Conservation (phyloP, 2,797 vertebrate species). For the Taeniopygia guttata region DNA sequence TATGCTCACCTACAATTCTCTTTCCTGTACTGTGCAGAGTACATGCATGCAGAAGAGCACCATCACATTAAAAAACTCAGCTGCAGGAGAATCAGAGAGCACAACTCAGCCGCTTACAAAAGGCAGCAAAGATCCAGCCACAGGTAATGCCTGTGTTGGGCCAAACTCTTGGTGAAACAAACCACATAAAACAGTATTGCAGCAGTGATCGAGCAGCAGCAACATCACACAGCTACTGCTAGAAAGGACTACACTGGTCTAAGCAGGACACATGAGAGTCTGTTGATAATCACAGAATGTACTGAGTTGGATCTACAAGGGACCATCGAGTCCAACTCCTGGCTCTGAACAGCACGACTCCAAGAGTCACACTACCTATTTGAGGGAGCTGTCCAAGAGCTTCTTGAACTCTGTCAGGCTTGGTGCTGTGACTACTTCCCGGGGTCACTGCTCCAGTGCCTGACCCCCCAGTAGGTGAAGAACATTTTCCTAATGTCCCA, state of each 20-base stretch:
- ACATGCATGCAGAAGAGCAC: not conserved
- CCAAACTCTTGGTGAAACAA: not conserved
- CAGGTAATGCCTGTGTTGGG: not conserved
- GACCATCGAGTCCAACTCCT: not conserved
- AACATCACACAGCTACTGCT: not conserved
- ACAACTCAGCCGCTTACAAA: not conserved
- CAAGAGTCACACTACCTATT: not conserved
- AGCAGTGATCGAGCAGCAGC: not conserved
- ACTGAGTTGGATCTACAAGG: not conserved
- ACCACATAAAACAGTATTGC: not conserved
- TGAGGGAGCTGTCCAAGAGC: not conserved
- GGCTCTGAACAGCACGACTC: not conserved
- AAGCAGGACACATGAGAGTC: not conserved
- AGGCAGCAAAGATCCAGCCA: not conserved
- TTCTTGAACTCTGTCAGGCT: not conserved
- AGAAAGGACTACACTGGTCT: not conserved
- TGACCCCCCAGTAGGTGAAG: not conserved
- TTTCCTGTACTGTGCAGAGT: not conserved
- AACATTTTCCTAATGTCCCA: not conserved
- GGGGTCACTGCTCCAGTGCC: not conserved
- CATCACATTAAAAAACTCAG: not conserved
- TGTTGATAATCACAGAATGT: not conserved
- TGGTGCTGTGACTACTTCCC: not conserved
- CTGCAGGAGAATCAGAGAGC: not conserved
- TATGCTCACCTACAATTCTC: not conserved